Percentiles rank a stretch among this genome's conserved stretches.
Evolutionary conservation across 1,140 invertebrate genomes (phyloP).

Genomic region (Pristionchus pacificus): DNA sequence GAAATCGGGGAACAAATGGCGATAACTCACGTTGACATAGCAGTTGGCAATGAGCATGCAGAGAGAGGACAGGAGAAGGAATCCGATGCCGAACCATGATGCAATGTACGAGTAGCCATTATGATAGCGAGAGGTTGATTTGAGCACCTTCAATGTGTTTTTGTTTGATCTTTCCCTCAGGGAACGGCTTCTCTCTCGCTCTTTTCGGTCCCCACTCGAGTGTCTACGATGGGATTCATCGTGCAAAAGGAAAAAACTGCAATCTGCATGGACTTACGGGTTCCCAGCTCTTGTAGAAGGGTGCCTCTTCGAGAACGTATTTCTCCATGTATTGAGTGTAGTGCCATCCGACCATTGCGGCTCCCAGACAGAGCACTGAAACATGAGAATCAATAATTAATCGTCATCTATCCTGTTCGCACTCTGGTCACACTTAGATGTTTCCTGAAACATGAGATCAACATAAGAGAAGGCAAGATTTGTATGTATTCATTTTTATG

Average conservation of each 20-base stretch:
- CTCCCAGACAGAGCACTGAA: slow-evolving; percentile 21
- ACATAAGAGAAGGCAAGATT: too few relatives aligned
- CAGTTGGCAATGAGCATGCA: slow-evolving; percentile 13
- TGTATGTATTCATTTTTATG: too few relatives aligned
- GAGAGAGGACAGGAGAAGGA: slow-evolving; percentile 8
- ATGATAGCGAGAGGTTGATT: slow-evolving; percentile 19
- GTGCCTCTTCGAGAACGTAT: slow-evolving; percentile 16
- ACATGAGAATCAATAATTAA: neutral
- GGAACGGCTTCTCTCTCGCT: too few relatives aligned
- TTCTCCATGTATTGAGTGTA: slow-evolving; percentile 14
- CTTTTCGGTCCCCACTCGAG: neutral
- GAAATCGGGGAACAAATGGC: too few relatives aligned
- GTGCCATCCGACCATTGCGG: slow-evolving; percentile 21
- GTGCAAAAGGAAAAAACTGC: neutral
- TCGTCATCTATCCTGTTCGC: too few relatives aligned
- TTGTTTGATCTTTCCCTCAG: too few relatives aligned
- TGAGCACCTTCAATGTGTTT: slow-evolving; percentile 30
- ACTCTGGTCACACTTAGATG: too few relatives aligned
- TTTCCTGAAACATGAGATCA: too few relatives aligned
- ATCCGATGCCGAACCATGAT: slow-evolving; percentile 21
- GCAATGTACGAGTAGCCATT: slow-evolving; percentile 21
- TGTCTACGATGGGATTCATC: neutral
- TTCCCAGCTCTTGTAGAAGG: slow-evolving; percentile 29
- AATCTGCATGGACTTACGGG: slow-evolving; percentile 30
- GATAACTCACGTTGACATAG: slow-evolving; percentile 13